Percentiles rank a stretch among this genome's conserved stretches.
Conservation (phyloP, 2,113 vertebrate genomes). For the Dicentrarchus labrax region DNA sequence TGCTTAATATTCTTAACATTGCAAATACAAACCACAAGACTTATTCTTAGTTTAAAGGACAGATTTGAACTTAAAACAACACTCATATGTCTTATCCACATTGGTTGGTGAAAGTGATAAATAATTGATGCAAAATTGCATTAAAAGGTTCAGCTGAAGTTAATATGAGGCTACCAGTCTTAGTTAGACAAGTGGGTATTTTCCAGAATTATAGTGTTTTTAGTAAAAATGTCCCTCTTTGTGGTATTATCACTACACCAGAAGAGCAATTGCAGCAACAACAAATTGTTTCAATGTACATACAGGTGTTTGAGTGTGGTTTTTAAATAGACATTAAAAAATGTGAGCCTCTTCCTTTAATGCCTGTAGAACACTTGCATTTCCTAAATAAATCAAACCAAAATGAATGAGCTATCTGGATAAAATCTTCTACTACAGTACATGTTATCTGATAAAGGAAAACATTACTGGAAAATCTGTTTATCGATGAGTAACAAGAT, state of each 20-base stretch:
- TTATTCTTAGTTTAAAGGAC: too few relatives aligned
- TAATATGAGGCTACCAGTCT: not conserved
- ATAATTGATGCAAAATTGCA: not conserved
- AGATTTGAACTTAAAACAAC: not conserved
- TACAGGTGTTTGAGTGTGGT: not conserved
- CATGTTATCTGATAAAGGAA: not conserved
- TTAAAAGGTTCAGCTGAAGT: not conserved
- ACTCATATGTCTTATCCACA: not conserved
- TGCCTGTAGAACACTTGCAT: too few relatives aligned
- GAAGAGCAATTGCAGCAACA: not conserved
- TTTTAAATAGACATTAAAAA: not conserved
- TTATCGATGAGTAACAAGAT: not conserved
- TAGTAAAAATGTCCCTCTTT: not conserved
- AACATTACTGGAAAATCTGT: not conserved
- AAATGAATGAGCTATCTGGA: not conserved
- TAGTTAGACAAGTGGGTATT: not conserved
- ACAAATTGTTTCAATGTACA: not conserved
- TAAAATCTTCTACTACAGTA: not conserved
- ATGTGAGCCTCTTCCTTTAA: too few relatives aligned
- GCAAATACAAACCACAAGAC: not conserved
- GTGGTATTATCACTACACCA: not conserved
- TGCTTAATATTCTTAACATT: not conserved
- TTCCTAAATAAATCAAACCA: not conserved
- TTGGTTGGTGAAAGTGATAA: not conserved
- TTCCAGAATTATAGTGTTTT: not conserved